Base-by-base conservation (phyloP, 2,888 invertebrate species). In the Dioctria rufipes region DNA sequence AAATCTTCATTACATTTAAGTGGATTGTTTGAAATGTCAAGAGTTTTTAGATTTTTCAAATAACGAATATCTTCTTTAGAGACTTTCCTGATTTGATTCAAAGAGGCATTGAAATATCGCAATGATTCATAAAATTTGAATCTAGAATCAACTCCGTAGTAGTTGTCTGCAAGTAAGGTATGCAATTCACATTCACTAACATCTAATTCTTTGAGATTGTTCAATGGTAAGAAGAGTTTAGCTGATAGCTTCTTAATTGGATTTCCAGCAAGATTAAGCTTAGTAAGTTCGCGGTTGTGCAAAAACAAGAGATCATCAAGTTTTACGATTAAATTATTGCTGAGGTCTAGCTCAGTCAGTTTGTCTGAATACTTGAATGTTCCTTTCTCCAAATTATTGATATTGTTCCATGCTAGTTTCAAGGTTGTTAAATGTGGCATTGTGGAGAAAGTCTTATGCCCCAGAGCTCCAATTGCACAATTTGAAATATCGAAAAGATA, bases 401-500 rank as follows among this genome's bases (percentile, higher is more conserved):
- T 91, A 84, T 91, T 91, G 86, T 95, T 95, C 85, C 91, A 91
- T 37, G 94, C 91, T 46, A 95, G 89, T 86, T 93, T 92, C 67
- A 95, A 89, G 2, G 91, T 92, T 3, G 92, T 91, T 84, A 95
- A 87, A 54, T 92, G 92, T 2, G 94, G 93, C 92, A 95, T 94
- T 3, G 93, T 92, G 83, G 92, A 91, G 86, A 95, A 92, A 0
- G 93, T 93, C 83, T 92, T 91, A 83, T 92, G 91, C 65, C 91
- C 91, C 79, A 94, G 89, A 81, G 90, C 90, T 71, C 91, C 91
- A 37, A 95, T 90, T 8, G 93, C 93, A 86, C 95, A 95, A 86
- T 93, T 92, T 3, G 94, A 93, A 37, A 95, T 93, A 84, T 95
- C 95, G 85, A 95, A 92, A 63, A 91, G 90, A 86, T 93, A 93